Percentiles rank a stretch among this genome's conserved stretches.
Conservation (phyloP, 2,113 vertebrate genomes). For the human region DNA sequence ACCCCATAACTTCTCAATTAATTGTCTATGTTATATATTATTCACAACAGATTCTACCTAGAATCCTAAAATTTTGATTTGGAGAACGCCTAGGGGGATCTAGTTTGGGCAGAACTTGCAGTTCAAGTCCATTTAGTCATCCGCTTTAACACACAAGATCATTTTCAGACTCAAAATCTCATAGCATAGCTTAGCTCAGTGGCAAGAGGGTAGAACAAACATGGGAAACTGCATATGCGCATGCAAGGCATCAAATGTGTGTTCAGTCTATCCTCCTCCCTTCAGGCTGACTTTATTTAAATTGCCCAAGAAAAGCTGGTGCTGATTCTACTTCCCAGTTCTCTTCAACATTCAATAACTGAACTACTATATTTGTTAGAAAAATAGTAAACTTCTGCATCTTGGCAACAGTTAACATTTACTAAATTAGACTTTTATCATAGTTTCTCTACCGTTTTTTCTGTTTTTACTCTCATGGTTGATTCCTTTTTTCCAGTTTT, state of each 20-base stretch:
- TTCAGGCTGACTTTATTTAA: neutral
- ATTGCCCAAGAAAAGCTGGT: neutral
- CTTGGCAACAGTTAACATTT: neutral
- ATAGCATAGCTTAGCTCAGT: neutral
- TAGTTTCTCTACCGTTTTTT: neutral
- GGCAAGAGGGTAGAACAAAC: neutral
- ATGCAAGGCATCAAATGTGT: neutral
- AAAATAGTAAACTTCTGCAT: neutral
- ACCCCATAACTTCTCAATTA: neutral
- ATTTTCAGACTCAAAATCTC: neutral
- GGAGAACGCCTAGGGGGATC: neutral
- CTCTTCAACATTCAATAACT: neutral
- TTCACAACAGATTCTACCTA: neutral
- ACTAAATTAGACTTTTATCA: neutral
- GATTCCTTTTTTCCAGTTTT: neutral
- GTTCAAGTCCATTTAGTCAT: neutral
- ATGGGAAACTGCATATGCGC: neutral
- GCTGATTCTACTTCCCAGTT: neutral
- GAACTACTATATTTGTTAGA: neutral
- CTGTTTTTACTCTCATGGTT: neutral
- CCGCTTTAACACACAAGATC: neutral
- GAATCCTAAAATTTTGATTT: neutral
- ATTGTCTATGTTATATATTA: neutral
- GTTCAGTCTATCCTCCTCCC: neutral
- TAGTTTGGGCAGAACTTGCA: neutral